Conservation (phyloP, 2,888 invertebrate genomes). For the Ernsta delagoae region DNA sequence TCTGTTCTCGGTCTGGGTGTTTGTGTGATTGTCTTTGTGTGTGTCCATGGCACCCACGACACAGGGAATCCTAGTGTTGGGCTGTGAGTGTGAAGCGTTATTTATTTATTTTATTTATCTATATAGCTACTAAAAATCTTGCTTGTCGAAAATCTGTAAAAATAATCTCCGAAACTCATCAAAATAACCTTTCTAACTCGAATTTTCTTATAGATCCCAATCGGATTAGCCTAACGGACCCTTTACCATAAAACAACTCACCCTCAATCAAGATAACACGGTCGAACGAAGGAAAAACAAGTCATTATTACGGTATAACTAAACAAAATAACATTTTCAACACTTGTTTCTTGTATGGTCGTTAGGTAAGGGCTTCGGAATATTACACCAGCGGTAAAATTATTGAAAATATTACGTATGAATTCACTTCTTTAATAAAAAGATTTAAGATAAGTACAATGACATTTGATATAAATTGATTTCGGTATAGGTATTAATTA, state of each 20-base stretch:
- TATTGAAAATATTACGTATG: no score
- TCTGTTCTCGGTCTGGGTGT: no score
- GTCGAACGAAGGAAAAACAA: not conserved
- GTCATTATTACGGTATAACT: conserved; percentile 1
- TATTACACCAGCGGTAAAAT: no score
- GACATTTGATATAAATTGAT: no score
- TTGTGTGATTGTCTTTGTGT: no score
- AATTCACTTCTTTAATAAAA: no score
- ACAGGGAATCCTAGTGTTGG: no score
- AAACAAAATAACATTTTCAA: conserved; percentile 4
- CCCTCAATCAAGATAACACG: conserved; percentile 15
- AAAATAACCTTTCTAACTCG: not conserved
- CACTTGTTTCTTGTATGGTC: not conserved
- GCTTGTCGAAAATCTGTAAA: not conserved
- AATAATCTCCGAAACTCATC: not conserved
- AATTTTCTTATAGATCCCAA: conserved; percentile 1
- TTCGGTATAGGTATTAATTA: no score
- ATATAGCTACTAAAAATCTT: not conserved
- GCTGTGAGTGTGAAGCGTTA: no score
- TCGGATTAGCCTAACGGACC: not conserved
- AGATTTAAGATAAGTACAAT: no score
- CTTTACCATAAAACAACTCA: conserved; percentile 5
- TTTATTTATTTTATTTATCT: no score
- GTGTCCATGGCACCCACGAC: no score
- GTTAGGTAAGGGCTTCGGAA: not conserved